These are phyloP conservation scores for Reticulitermes speratus DNA, from an alignment of 1,140 invertebrate species.

Conservation along the genomic window DNA sequence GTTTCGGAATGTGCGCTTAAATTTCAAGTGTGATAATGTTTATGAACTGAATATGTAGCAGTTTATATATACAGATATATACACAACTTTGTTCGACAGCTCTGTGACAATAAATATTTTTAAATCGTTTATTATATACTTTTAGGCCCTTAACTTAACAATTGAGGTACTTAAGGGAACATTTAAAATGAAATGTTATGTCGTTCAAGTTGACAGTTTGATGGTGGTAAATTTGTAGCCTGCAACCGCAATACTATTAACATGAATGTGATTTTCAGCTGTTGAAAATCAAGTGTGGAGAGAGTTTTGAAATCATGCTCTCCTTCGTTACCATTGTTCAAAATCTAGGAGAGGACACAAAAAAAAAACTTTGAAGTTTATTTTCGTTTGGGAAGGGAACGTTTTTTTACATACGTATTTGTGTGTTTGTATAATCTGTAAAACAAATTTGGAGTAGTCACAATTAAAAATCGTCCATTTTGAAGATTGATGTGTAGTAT, in stretches of 20 bases:
- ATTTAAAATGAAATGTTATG: neutral
- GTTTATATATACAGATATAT: too few species aligned
- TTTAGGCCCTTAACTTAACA: neutral
- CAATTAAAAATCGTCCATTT: neutral
- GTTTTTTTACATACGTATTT: neutral
- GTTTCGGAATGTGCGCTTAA: too few species aligned
- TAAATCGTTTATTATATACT: neutral
- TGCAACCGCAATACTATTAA: neutral
- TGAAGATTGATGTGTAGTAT: neutral
- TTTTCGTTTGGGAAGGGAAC: neutral
- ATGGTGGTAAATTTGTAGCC: neutral
- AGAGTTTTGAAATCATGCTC: neutral
- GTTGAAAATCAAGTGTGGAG: neutral
- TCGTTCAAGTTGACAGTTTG: neutral
- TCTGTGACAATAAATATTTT: neutral
- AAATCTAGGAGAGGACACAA: neutral
- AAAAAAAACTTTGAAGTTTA: neutral
- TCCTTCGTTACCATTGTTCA: neutral
- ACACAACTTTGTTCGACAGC: too few species aligned
- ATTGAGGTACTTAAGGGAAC: neutral
- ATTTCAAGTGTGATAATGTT: too few species aligned
- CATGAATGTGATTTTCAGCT: neutral
- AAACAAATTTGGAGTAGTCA: neutral
- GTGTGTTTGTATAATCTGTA: neutral
- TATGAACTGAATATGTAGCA: too few species aligned